phyloP scores from a whole-genome alignment of 2,113 vertebrate species.

The Caretta caretta region DNA sequence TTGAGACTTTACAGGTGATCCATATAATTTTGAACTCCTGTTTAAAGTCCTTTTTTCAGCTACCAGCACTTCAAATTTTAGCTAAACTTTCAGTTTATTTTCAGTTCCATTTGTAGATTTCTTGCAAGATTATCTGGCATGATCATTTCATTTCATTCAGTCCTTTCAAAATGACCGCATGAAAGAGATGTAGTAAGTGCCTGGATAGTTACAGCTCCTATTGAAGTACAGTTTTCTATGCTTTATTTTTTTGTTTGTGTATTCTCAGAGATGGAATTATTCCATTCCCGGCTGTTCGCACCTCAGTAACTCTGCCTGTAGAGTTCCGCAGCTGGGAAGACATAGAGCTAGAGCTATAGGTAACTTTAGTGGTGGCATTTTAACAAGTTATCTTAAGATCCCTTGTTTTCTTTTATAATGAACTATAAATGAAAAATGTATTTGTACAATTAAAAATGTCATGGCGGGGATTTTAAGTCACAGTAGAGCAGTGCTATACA shows the following conservation, averaged over 20 bases:
- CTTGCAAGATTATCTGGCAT: background rate
- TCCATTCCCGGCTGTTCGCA: background rate
- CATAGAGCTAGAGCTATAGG: background rate
- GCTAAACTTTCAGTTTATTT: background rate
- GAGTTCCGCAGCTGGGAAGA: background rate
- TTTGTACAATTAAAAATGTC: background rate
- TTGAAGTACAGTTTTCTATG: background rate
- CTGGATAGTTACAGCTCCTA: background rate
- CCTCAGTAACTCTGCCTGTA: background rate
- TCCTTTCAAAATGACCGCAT: background rate
- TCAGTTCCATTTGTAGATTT: background rate
- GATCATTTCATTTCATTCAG: background rate
- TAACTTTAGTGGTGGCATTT: background rate
- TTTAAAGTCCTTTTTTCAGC: background rate
- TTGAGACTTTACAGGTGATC: background rate
- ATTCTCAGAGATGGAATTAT: background rate
- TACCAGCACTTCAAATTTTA: background rate
- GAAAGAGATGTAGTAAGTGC: background rate
- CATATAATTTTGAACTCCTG: constrained; percentile 3
- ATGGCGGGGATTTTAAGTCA: background rate
- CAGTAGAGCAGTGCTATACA: background rate
- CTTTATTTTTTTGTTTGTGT: background rate
- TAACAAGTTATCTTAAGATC: background rate
- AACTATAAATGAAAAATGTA: background rate
- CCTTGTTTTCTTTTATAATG: background rate